Evolutionary conservation across 2,113 vertebrate genomes (phyloP), one percentile per base, ranked within the genome.

Genomic region (Tursiops truncatus): DNA sequence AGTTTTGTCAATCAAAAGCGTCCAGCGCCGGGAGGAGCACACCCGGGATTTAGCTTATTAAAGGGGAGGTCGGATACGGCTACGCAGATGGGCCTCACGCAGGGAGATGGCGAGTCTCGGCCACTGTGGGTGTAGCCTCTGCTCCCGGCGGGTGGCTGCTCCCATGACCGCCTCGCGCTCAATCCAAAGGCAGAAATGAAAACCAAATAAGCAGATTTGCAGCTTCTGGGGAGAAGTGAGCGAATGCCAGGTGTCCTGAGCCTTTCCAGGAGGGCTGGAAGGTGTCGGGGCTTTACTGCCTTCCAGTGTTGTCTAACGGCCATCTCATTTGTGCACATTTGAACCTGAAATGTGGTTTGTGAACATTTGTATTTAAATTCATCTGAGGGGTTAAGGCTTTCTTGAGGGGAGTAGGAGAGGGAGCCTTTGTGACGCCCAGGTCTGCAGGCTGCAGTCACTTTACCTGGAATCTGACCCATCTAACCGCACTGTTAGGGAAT

Each of bases 1-100:
- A 98, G 97, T 96, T 98, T 97, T 98, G 97, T 98, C 98, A 98
- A 98, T 98, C 98, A 97, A 92, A 97, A 90, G 92, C 85, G 0
- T 94, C 96, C 76, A 36, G 94, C 90, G 89, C 4, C 4, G 95
- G 67, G 81, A 17, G 9, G 62, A 44, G 63, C 79, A 56, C 21
- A 0, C 25, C 6, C 1, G 41, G 97, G 97, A 96, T 95, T 97
- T 82, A 91, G 94, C 83, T 97, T 97, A 95, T 97, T 97, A 97
- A 96, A 97, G 41, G 70, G 63, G 92, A 95, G 93, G 84, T 89
- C 84, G 86, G 70, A 5, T 47, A 21, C 13, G 56, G 89, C 92
- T n/a, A 58, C 44, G 10, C 21, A 36, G 96, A 96, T 79, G 89
- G 85, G 87, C 47, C 58, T 83, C 7, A 0, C 0, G 20, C 5